Conservation (phyloP, 2,113 vertebrate genomes). For the Hypomesus transpacificus region DNA sequence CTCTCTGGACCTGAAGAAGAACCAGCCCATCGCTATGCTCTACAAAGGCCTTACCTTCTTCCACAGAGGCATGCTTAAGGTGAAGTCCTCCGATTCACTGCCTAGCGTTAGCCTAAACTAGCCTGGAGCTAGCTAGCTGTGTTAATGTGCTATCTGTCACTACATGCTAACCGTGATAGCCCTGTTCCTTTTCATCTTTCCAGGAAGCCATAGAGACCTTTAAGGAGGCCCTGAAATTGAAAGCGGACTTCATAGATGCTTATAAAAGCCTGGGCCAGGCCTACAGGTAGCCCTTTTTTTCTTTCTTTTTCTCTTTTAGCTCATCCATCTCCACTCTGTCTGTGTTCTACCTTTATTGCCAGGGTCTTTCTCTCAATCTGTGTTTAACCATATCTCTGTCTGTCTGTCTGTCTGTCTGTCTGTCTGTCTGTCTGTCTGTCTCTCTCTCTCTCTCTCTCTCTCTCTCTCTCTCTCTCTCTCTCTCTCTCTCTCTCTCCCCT, state of each 20-base stretch:
- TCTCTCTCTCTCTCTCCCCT: not conserved
- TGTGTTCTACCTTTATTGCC: not conserved
- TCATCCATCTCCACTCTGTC: not conserved
- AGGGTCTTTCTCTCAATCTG: not conserved
- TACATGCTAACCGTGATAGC: not conserved
- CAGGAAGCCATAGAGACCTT: slow-evolving; percentile 97
- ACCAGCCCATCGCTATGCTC: slow-evolving; percentile 93
- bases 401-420: too few species aligned
- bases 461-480: not conserved
- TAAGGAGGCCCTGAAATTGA: slow-evolving; percentile 93
- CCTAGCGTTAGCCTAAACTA: not conserved
- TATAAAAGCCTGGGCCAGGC: slow-evolving; percentile 98
- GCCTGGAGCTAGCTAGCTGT: not conserved
- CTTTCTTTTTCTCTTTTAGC: not conserved
- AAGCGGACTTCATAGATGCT: slow-evolving; percentile 93
- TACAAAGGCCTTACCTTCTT: slow-evolving; percentile 98
- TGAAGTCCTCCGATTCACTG: slow-evolving; percentile 42
- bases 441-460: not conserved
- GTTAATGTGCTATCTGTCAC: not conserved
- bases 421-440: too few species aligned
- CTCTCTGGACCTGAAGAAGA: slow-evolving; percentile 91
- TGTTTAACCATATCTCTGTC: not conserved
- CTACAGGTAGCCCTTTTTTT: slow-evolving; percentile 78
- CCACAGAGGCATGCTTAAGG: slow-evolving; percentile 95
- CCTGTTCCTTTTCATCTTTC: not conserved